A percentile compares a stretch with the other conserved stretches of the same genome.
These are phyloP conservation scores for Podarcis raffonei DNA, from an alignment of 2,113 vertebrate species.

Conservation along the genomic window DNA sequence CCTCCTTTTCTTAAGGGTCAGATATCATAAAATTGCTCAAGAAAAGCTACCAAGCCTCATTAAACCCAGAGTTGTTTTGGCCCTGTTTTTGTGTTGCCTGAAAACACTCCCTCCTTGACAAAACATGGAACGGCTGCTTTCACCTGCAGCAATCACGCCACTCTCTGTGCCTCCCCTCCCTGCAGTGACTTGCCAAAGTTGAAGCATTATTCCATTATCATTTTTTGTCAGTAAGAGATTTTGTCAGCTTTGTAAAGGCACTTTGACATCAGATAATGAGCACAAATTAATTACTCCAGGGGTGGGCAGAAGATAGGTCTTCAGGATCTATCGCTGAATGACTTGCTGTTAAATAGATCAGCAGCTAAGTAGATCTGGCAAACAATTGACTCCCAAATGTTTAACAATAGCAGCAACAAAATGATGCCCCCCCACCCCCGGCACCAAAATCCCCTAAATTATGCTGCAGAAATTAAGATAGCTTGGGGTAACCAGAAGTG, in stretches of 20 bases:
- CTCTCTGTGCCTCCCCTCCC: not conserved
- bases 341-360: too few relatives aligned
- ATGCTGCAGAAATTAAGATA: too few relatives aligned
- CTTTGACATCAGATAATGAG: not conserved
- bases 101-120: not conserved
- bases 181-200: not conserved
- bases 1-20: not conserved
- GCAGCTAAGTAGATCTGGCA: too few relatives aligned
- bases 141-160: not conserved
- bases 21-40: not conserved
- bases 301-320: too few relatives aligned
- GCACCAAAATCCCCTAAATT: too few relatives aligned
- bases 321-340: too few relatives aligned
- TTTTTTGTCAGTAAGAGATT: not conserved
- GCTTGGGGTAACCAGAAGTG: too few relatives aligned
- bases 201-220: not conserved
- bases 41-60: not conserved
- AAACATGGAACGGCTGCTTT: not conserved
- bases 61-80: not conserved
- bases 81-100: not conserved
- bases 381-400: too few relatives aligned
- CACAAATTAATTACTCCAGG: not conserved
- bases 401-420: too few relatives aligned
- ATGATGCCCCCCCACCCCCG: too few relatives aligned
- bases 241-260: not conserved